Evolutionary conservation across 2,113 vertebrate genomes (phyloP), one percentile per base, ranked within the genome.

Genomic region (Peromyscus leucopus): DNA sequence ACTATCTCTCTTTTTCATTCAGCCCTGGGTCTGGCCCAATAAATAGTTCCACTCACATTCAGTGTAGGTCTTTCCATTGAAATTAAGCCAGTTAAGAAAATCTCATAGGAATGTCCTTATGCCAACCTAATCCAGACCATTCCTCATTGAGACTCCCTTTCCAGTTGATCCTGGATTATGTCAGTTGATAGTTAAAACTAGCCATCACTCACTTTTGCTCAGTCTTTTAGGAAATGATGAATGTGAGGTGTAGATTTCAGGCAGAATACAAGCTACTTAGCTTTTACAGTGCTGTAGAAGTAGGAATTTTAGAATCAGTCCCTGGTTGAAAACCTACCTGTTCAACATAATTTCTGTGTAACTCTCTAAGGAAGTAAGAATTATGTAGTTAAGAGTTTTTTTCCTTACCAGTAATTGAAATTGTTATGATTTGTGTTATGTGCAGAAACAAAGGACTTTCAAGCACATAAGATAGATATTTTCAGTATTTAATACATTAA

Each of bases 161-260:
- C 63, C 31, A 22, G 31, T 33, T 21, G 9, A 21, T 21, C 8
- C 51, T 57, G 42, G 42, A 24, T 48, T 69, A 31, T 48, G 31
- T 17, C 83, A 33, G 15, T 85, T 65, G 82, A 33, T 26, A 65
- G 4, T 31, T 85, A 63, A 65, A 63, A 19, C n/a, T 65, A 42
- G 31, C 39, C 83, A 83, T n/a, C 55, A n/a, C 36, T n/a, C 11
- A 65, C 39, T 42, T 85, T 33, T 89, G 93, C 86, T 57, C 42
- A 67, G 7, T 86, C 19, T 91, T 94, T 82, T 79, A 92, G 59
- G 75, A 98, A 96, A 78, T 88, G 33, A 79, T 95, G 5, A 26
- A 31, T 16, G 42, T 74, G 33, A 93, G 24, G 28, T 89, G 11
- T 13, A 65, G 67, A 65, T 93, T 83, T 28, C 55, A 91, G 36